phyloP scores from a whole-genome alignment of 1,140 invertebrate genomes.

The Pinna nobilis region DNA sequence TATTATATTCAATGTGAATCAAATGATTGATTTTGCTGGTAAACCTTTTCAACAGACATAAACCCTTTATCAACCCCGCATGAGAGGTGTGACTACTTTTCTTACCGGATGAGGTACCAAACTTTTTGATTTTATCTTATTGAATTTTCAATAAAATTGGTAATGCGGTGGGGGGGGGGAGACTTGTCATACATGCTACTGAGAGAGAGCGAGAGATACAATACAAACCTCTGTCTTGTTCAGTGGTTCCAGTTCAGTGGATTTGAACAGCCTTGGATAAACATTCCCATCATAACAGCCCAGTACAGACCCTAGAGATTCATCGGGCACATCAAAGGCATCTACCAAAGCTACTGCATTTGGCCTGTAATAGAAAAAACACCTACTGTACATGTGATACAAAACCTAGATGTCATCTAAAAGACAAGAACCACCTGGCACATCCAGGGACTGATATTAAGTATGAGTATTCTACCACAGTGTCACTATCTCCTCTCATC shows the following conservation, averaged over 20 bases:
- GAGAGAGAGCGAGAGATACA: background rate
- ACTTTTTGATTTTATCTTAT: too few relatives aligned
- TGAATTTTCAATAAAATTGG: too few relatives aligned
- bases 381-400: too few relatives aligned
- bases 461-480: background rate
- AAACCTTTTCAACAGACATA: too few relatives aligned
- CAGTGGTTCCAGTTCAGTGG: slow-evolving; percentile 88
- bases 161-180: too few relatives aligned
- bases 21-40: too few relatives aligned
- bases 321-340: slow-evolving; percentile 90
- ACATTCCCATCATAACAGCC: slow-evolving; percentile 93
- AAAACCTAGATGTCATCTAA: background rate
- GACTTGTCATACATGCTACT: too few relatives aligned
- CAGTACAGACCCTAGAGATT: slow-evolving; percentile 86
- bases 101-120: too few relatives aligned
- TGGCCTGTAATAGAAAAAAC: slow-evolving; percentile 79
- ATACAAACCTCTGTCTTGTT: slow-evolving; percentile 80
- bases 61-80: too few relatives aligned
- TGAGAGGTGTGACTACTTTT: too few relatives aligned
- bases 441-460: background rate
- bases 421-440: background rate
- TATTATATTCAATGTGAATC: too few relatives aligned
- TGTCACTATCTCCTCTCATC: too few relatives aligned
- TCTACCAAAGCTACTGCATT: slow-evolving; percentile 93
- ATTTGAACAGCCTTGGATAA: slow-evolving; percentile 89